Percentiles rank a stretch among this genome's conserved stretches.
Evolutionary conservation across 2,888 invertebrate genomes (phyloP).

Genomic region (Spisula subtruncata): DNA sequence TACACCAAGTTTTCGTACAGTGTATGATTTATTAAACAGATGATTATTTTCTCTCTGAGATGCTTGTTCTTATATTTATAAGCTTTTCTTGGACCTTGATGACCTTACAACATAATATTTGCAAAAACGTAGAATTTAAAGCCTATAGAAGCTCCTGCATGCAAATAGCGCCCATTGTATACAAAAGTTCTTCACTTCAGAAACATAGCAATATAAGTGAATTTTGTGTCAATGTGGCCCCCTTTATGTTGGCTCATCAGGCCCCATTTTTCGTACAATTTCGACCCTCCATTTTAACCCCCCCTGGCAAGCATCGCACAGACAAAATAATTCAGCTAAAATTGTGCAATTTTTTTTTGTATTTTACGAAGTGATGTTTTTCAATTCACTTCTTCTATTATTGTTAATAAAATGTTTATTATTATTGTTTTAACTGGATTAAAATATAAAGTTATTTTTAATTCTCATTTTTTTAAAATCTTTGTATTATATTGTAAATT

Average conservation of each 20-base stretch:
- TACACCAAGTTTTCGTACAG: constrained; percentile 67
- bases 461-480: neutral
- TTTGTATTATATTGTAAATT: constrained; percentile 22
- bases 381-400: neutral
- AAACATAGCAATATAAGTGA: neutral
- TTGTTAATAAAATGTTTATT: constrained; percentile 31
- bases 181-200: neutral
- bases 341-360: constrained; percentile 43
- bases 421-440: neutral
- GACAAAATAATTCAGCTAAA: constrained; percentile 62
- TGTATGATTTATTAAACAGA: constrained; percentile 59
- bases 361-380: constrained; percentile 17
- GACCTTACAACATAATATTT: constrained; percentile 36
- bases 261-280: constrained; percentile 68
- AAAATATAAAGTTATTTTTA: neutral
- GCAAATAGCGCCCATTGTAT: constrained; percentile 12
- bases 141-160: constrained; percentile 6
- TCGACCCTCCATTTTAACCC: constrained; percentile 57
- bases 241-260: constrained; percentile 57
- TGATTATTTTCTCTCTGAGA: constrained; percentile 64
- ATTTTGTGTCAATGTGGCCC: neutral
- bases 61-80: constrained; percentile 55
- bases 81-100: constrained; percentile 27
- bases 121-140: constrained; percentile 29
- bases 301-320: constrained; percentile 70